Base-by-base conservation (phyloP, 1,140 invertebrate species). In the Drosophila albomicans region DNA sequence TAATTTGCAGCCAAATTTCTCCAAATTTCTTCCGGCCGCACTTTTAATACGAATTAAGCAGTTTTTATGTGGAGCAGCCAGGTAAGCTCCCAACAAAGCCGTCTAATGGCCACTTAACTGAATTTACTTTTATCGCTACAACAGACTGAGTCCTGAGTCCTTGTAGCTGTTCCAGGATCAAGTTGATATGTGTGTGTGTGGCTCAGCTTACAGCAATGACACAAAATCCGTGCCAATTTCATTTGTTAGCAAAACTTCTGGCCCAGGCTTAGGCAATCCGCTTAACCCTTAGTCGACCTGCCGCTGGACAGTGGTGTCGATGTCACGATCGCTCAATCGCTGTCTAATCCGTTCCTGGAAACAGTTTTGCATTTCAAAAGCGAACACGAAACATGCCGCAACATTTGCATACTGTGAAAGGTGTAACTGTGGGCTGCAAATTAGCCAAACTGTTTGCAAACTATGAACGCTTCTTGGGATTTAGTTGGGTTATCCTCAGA, bases 371-470 rank as follows among this genome's bases (percentile, higher is more conserved):
- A 72, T 89, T 85, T 85, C 78, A 88, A 79, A 43, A 35, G 30
- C 5, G 30, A 32, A 32, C 5, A 28, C 11, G 20, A 25, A 54
- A 56, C 4, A 51, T 78, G 80, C 80, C 74, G 74, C 77, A 82
- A 80, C 64, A 69, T 76, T 82, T 79, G 59, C 57, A 66, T 65
- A 46, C 43, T 35, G 61, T 20, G 28, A 35, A 58, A 77, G 70
- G 70, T 77, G 70, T 75, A 70, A 57, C 52, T 43, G 43, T 46
- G 28, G 41, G 54, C 59, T 58, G 73, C 64, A 85, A 80, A 87
- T 87, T 87, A 75, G 82, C 68, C 85, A 62, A 82, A 77, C 78
- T 82, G 70, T 88, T 82, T 85, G 64, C 71, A 78, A 85, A 85
- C 82, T 81, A 41, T 56, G 38, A 64, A 51, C 70, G 51, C 51